phyloP scores from a whole-genome alignment of 1,140 invertebrate genomes.

The Leptinotarsa lineolata region DNA sequence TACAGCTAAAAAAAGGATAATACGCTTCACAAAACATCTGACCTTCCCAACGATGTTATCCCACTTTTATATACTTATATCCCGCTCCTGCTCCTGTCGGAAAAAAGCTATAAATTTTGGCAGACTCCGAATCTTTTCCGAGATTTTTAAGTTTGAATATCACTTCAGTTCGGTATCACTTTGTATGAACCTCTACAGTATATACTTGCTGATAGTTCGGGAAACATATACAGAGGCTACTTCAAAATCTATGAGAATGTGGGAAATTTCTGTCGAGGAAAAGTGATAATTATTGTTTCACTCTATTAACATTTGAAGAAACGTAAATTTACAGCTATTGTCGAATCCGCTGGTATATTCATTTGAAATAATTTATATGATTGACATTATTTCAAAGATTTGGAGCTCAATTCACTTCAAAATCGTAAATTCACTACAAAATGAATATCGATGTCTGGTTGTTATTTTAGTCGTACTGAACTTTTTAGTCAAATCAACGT shows the following conservation, averaged over 20 bases:
- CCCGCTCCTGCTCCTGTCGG: neutral
- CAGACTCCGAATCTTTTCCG: neutral
- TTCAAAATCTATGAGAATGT: neutral
- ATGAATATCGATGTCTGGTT: no score
- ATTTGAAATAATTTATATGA: no score
- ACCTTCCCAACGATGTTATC: constrained; percentile 39
- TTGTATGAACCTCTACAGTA: neutral
- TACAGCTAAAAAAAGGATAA: constrained; percentile 40
- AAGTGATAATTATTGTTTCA: no score
- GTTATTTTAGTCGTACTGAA: no score
- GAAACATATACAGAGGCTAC: neutral
- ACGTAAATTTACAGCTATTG: no score
- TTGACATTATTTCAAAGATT: no score
- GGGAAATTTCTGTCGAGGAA: no score
- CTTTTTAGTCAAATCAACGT: no score
- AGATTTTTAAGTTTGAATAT: constrained; percentile 4
- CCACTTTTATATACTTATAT: constrained; percentile 34
- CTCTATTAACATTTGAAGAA: no score
- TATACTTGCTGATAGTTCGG: neutral
- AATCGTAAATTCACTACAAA: no score
- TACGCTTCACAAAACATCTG: constrained; percentile 42
- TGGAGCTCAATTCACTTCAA: no score
- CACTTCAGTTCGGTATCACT: neutral
- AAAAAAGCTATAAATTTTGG: constrained; percentile 7
- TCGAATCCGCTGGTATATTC: no score